A percentile compares a stretch with the other conserved stretches of the same genome.
Conservation (phyloP, 2,797 vertebrate genomes). For the Gouania willdenowi region DNA sequence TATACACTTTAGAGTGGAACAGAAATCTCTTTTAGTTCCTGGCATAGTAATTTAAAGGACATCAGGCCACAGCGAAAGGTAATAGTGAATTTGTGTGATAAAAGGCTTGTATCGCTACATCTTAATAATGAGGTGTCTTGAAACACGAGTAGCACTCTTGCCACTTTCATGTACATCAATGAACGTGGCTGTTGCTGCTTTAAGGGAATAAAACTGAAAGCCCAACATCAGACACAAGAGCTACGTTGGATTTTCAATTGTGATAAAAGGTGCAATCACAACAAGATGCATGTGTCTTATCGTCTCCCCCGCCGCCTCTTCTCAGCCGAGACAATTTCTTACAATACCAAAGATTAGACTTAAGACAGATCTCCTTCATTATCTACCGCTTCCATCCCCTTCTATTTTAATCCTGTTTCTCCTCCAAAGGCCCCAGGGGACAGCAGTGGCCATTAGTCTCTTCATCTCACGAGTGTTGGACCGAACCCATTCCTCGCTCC, state of each 20-base stretch:
- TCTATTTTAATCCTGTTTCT: conserved; percentile 65
- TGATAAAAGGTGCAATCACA: conserved; percentile 42
- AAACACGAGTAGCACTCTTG: conserved; percentile 15
- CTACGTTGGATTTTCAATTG: conserved; percentile 6
- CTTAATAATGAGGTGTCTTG: conserved; percentile 22
- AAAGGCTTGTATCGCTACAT: conserved; percentile 12
- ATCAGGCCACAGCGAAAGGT: conserved; percentile 13
- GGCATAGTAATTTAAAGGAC: conserved; percentile 48
- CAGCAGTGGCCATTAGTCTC: conserved; percentile 57
- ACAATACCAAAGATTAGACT: conserved; percentile 64
- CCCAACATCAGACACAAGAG: conserved; percentile 3
- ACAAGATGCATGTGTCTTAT: conserved; percentile 35
- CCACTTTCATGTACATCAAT: conserved; percentile 18
- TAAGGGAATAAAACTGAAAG: conserved; percentile 3
- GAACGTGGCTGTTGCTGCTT: conserved; percentile 9
- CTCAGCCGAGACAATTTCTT: conserved; percentile 43
- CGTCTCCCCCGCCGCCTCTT: conserved; percentile 14
- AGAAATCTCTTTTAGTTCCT: conserved; percentile 46
- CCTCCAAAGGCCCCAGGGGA: conserved; percentile 30
- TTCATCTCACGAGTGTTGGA: conserved; percentile 15
- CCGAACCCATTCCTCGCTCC: conserved; percentile 30
- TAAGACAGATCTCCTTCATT: conserved; percentile 66
- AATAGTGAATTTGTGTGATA: conserved; percentile 24
- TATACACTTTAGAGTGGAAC: conserved; percentile 47
- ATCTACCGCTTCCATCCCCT: conserved; percentile 59